Evolutionary conservation across 2,797 vertebrate species (phyloP).

Genomic region (Oreochromis mossambicus): DNA sequence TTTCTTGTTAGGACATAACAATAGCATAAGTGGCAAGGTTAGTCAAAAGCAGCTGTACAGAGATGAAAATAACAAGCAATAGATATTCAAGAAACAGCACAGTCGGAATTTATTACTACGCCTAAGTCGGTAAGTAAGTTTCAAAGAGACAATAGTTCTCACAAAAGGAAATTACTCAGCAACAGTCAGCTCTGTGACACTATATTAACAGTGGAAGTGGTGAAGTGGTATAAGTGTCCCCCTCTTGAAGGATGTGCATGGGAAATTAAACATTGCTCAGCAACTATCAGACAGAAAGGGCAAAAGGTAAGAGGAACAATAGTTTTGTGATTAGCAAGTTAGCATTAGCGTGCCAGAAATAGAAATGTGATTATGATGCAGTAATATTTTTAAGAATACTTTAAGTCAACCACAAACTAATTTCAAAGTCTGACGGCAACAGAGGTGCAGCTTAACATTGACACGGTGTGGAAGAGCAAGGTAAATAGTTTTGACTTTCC

Average conservation of each 20-base stretch:
- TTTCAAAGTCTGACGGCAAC: not conserved
- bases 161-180: conserved; percentile 32
- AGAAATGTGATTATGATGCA: not conserved
- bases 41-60: not conserved
- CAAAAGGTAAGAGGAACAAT: conserved; percentile 25
- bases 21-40: not conserved
- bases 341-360: not conserved
- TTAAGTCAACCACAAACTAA: not conserved
- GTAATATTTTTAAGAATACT: not conserved
- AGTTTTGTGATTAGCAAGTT: not conserved
- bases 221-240: not conserved
- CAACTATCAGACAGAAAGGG: not conserved
- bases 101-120: not conserved
- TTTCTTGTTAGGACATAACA: not conserved
- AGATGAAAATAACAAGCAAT: not conserved
- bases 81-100: not conserved
- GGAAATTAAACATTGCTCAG: not conserved
- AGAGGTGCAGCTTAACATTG: not conserved
- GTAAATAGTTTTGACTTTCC: not conserved
- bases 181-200: not conserved
- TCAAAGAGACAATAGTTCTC: conserved; percentile 4
- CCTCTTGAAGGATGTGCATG: not conserved
- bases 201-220: not conserved
- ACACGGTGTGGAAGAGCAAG: not conserved
- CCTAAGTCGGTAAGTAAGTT: not conserved